Base-by-base conservation (phyloP, 2,888 invertebrate genomes). In the Calliphora vomitoria region DNA sequence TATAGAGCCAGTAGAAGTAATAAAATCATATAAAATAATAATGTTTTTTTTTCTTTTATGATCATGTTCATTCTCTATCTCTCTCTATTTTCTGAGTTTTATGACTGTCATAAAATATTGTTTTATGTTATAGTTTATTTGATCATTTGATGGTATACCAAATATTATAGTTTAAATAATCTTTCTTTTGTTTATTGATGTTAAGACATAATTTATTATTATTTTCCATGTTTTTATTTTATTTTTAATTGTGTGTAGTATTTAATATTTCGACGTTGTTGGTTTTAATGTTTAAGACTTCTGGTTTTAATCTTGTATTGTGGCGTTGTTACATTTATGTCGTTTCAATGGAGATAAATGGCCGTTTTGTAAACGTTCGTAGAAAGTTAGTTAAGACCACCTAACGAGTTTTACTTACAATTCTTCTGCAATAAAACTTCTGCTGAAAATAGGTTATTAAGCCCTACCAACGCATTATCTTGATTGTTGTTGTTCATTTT, bases 71-170 rank as follows among this genome's bases (percentile, higher is more conserved):
- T n/a, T 44, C 25, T 18, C 6, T 25, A 3, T 55, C 20, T 55
- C 20, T 55, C 8, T 3, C 10, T 50, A 38, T 76, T 25, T 64
- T 53, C 4, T 20, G 11, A 58, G 35, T 84, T 84, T n/a, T 74
- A 79, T 41, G 74, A 18, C 64, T 68, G 31, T 38, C 47, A 79
- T 74, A 74, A 74, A 83, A 66, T 44, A 76, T 25, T 58, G 13
- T 78, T 66, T 72, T 72, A 72, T 81, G 50, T 50, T 50, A 5
- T 5, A n/a, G n/a, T 15, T 50, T n/a, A 20, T 18, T 55, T 10
- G 55, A 55, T 20, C 55, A 55, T 55, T 55, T 55, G 10, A 55
- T 20, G 10, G 20, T 10, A 1, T 18, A 20, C 20, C 8, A 55
- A 55, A 55, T 55, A 55, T 20, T 55, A 55, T 20, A 55, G 20